Base-by-base conservation (phyloP, 2,888 invertebrate species). In the Noctua pronuba region DNA sequence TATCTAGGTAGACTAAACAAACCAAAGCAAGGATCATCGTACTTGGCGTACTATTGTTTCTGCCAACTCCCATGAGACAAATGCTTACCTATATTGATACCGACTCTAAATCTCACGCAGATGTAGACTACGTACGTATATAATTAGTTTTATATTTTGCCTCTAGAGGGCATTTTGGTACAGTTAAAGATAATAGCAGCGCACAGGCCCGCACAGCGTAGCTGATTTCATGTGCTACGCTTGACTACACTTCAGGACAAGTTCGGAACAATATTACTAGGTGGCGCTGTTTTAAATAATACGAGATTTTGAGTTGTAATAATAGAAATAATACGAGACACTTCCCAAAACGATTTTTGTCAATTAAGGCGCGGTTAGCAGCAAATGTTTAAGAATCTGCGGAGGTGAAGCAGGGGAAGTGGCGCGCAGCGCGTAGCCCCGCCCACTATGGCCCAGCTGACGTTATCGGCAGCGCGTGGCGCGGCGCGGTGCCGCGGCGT, bases 131-230 rank as follows among this genome's bases (percentile, higher is more conserved):
- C 8, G 8, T 31, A 4, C 60, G 4, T 21, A 31, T 44, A 8
- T 65, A 18, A 13, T 31, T 21, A 55, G 46, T 76, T 73, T 13
- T n/a, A 24, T 18, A 67, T 55, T 67, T n/a, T 38, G 16, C 28
- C 69, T 28, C 49, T 71, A 83, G 83, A 84, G 49, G 81, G 72
- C 81, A 35, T 46, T 64, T 18, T n/a, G 65, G 41, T 44, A 58
- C 41, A 28, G n/a, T n/a, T 8, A n/a, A 4, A 69, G 31, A 64
- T 55, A 64, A 67, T 28, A 68, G 31, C 16, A 68, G n/a, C n/a
- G n/a, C n/a, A n/a, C n/a, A n/a, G n/a, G n/a, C n/a, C n/a, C n/a
- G n/a, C n/a, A n/a, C n/a, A n/a, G n/a, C 5, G 28, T 49, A 69
- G 21, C 21, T 21, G n/a, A 28, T 76, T 35, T 18, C 18, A 21